Base-by-base conservation (phyloP, 2,888 invertebrate genomes). In the Busseola fusca region DNA sequence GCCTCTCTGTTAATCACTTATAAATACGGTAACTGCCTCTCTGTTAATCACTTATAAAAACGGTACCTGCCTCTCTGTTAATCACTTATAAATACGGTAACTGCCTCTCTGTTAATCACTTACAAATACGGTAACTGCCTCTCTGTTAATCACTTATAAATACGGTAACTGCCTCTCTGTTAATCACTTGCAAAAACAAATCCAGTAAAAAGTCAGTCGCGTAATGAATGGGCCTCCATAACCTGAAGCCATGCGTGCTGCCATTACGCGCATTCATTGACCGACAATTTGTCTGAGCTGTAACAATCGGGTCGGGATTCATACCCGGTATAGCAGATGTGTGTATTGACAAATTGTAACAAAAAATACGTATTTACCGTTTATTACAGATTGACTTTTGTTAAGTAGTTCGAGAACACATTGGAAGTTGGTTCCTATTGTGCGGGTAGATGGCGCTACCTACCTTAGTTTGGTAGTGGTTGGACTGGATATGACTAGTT, bases 271-370 rank as follows among this genome's bases (percentile, higher is more conserved):
- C 71, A 82, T 85, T 86, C 84, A 87, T 84, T 87, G 84, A 75
- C 83, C 82, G 83, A 81, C 88, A 86, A 89, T 89, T 89, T 89
- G 88, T 87, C 87, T 64, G 76, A 81, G 73, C 83, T 75, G 58
- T 77, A 74, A 82, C 86, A 84, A 81, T 84, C 58, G 74, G 70
- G 72, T 69, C 77, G 75, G 71, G 83, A 82, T 75, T 87, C 84
- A 85, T 87, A 89, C 85, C 78, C 68, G 76, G 67, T 78, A 80
- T 80, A 84, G 87, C 91, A 91, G 90, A 91, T 91, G 91, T 82
- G 68, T 57, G 27, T 72, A 75, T 82, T 84, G 85, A 86, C 83
- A 87, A 85, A 89, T 87, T 87, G 83, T 56, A 21, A 76, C 81
- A 87, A 88, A 88, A 87, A 83, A 74, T 58, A 59, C 54, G 52